phyloP scores from a whole-genome alignment of 2,888 invertebrate species.

The Drosophila paracracens region DNA sequence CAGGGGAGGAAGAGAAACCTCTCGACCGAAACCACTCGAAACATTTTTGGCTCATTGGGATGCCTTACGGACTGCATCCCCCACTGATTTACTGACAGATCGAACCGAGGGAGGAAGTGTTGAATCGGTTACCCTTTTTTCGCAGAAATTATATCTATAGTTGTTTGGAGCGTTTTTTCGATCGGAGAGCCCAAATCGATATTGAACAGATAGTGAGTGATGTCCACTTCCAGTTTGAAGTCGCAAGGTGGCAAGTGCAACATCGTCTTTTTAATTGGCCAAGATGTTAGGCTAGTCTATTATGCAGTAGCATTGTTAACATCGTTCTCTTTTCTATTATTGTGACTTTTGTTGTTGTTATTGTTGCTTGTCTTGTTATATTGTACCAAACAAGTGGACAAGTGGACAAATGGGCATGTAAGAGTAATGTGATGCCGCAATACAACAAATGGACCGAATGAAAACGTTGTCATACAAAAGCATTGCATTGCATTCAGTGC shows the following conservation, averaged over 20 bases:
- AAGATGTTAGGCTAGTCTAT: neutral
- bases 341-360: neutral
- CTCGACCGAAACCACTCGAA: neutral
- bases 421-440: neutral
- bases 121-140: neutral
- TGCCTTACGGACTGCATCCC: neutral
- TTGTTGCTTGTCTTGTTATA: neutral
- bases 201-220: neutral
- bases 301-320: neutral
- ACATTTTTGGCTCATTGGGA: neutral
- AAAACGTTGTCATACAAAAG: slow-evolving; percentile 3
- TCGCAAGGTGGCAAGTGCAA: neutral
- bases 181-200: too few species aligned
- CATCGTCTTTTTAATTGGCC: neutral
- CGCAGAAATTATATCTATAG: neutral
- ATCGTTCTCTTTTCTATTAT: too few species aligned
- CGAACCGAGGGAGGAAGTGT: neutral
- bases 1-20: neutral
- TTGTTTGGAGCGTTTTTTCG: neutral
- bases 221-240: neutral
- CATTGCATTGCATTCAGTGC: slow-evolving; percentile 16
- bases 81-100: neutral
- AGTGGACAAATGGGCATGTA: neutral
- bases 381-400: neutral
- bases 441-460: neutral